Conservation (phyloP, 2,113 vertebrate genomes). For the Columba janthina region DNA sequence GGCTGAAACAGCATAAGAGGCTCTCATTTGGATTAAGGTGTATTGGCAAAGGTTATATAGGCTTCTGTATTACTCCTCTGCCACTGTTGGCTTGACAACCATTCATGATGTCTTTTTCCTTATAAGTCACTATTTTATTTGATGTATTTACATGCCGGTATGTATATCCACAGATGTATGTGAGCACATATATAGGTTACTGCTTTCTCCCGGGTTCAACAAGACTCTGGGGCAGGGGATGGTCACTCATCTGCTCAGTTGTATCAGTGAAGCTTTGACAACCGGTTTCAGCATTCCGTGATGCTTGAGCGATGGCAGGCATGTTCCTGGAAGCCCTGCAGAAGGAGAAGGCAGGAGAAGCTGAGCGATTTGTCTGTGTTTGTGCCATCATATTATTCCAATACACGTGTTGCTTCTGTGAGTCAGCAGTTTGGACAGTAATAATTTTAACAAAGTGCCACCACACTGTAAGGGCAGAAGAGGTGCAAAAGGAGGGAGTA, state of each 20-base stretch:
- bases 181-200: not conserved
- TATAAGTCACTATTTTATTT: not conserved
- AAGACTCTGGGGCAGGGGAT: not conserved
- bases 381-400: not conserved
- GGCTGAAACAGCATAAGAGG: not conserved
- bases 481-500: not conserved
- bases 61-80: not conserved
- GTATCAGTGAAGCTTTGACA: not conserved
- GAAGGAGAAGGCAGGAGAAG: not conserved
- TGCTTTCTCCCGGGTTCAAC: not conserved
- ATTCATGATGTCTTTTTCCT: not conserved
- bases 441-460: not conserved
- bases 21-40: not conserved
- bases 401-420: not conserved
- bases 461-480: not conserved
- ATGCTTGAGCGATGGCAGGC: rapidly evolving
- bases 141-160: not conserved
- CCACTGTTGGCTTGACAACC: not conserved
- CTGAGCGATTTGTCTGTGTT: not conserved
- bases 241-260: not conserved
- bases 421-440: not conserved
- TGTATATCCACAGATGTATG: not conserved
- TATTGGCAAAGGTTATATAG: not conserved
- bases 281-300: not conserved
- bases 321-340: not conserved